Conservation (phyloP, 2,888 invertebrate species). For the Nephrotoma flavescens region DNA sequence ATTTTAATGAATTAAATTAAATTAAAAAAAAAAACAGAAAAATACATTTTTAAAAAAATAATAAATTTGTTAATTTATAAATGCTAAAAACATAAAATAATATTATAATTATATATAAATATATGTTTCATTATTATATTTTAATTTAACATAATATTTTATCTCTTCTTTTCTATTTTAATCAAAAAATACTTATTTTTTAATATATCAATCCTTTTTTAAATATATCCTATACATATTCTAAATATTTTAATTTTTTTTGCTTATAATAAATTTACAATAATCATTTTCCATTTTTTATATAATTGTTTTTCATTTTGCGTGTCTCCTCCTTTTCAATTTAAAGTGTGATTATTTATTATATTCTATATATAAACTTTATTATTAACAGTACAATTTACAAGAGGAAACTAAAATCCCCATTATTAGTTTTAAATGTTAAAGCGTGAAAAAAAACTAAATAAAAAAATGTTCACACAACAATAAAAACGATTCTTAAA, state of each 20-base stretch:
- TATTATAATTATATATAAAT: neutral
- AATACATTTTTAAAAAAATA: neutral
- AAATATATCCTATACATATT: neutral
- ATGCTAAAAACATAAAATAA: neutral
- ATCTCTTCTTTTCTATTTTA: neutral
- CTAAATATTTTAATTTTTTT: neutral
- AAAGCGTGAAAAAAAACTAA: neutral
- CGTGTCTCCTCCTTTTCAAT: neutral
- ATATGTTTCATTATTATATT: neutral
- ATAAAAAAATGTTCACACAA: neutral
- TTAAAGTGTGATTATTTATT: neutral
- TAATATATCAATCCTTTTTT: neutral
- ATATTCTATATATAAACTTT: neutral
- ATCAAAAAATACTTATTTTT: neutral
- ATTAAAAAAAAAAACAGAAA: neutral
- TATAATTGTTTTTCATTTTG: neutral
- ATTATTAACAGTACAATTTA: neutral
- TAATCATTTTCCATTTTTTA: neutral
- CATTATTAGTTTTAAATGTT: neutral
- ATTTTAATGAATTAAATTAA: neutral
- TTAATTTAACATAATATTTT: neutral
- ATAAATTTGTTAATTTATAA: neutral
- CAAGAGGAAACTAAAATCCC: neutral
- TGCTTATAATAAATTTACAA: neutral
- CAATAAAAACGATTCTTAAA: neutral